Conservation (phyloP, 2,113 vertebrate genomes). For the Microtus montanus region DNA sequence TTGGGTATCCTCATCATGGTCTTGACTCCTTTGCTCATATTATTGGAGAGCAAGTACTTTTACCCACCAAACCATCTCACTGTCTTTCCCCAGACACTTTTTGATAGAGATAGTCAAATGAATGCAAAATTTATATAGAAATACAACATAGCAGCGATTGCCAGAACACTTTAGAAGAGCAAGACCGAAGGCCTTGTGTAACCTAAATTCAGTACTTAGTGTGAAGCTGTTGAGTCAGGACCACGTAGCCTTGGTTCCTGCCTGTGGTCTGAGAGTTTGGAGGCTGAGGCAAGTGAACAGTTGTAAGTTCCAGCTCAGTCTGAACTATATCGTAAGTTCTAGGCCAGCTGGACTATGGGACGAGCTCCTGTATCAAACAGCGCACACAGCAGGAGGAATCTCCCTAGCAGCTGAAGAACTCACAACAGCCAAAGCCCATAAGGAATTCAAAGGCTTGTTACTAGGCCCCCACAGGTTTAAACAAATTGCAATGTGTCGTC, state of each 20-base stretch:
- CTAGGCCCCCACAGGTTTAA: background rate
- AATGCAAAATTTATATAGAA: background rate
- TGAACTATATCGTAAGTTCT: background rate
- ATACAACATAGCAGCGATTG: background rate
- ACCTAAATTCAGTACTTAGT: background rate
- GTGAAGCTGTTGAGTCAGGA: background rate
- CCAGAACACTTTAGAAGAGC: background rate
- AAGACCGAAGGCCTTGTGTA: background rate
- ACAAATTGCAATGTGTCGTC: background rate
- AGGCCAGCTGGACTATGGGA: background rate
- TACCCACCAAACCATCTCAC: background rate
- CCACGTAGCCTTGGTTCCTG: background rate
- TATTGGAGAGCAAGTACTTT: background rate
- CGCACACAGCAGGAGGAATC: background rate
- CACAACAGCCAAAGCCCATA: background rate
- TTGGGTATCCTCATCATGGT: too few species aligned
- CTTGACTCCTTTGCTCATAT: too few species aligned
- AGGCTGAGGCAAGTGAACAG: background rate
- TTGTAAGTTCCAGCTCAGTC: background rate
- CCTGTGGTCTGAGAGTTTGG: background rate
- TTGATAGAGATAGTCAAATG: background rate
- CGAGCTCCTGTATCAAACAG: background rate
- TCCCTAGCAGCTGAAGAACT: background rate
- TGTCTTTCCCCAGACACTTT: background rate
- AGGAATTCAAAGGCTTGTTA: background rate